Base-by-base conservation (phyloP, 2,797 vertebrate species). In the Girardinus metallicus region DNA sequence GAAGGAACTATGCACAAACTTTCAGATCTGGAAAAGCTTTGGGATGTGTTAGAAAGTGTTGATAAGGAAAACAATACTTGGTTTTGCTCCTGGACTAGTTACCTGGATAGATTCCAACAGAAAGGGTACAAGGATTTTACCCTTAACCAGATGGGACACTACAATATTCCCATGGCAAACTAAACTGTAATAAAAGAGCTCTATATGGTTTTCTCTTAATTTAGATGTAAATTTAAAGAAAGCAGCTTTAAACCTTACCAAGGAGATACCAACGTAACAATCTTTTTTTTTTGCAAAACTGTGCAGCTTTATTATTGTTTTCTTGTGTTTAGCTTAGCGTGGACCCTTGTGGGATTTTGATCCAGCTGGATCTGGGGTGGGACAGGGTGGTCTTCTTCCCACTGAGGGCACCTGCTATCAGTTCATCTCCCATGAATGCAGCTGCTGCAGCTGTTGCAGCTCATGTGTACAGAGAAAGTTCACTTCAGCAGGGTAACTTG, bases 381-480 rank as follows among this genome's bases (percentile, higher is more conserved):
- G 46, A 34, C 44, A n/a, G 66, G 74, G 47, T 80, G 57, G 68
- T 74, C 68, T 62, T 36, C 78, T 83, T 83, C 74, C 75, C 70
- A 77, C 57, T 77, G 57, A 74, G 41, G 34, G n/a, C 78, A 83
- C 75, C 78, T 80, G 82, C 75, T 80, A 66, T 39, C 46, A 71
- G 74, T 77, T 66, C 23, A 31, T 77, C 74, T 66, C 78, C 66
- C 62, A 74, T 51, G 41, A 57, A 51, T 73, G 74, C 78, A 83
- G 78, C 74, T 80, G 82, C 74, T 80, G 78, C 82, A 83, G 82
- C 82, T 83, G 82, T 68, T 76, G 15, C 47, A 39, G 55, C 29
- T 57, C 39, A 36, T 68, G 62, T 31, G 36, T 55, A 12, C n/a
- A 68, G 78, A 51, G 51, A 53, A 66, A 51, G 44, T n/a, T 73